Evolutionary conservation across 2,113 vertebrate genomes (phyloP).

Genomic region (Engystomops pustulosus): DNA sequence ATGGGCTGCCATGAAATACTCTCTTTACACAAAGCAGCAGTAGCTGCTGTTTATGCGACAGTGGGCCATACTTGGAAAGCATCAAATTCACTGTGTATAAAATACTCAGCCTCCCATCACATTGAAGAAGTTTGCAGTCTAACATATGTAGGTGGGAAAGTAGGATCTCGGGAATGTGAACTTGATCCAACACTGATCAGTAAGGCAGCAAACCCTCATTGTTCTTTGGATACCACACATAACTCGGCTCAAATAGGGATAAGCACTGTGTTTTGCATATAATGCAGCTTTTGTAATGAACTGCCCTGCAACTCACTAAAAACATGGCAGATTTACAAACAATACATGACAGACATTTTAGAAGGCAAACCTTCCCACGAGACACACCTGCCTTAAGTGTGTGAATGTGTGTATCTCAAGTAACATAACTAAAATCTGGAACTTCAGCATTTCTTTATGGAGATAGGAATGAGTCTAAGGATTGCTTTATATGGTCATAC

Average conservation of each 20-base stretch:
- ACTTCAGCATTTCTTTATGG: not conserved
- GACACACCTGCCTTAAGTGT: not conserved
- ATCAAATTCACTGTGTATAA: slow-evolving; percentile 60
- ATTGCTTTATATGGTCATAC: too few relatives aligned
- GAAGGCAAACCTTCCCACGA: slow-evolving; percentile 45
- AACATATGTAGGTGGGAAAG: slow-evolving; percentile 74
- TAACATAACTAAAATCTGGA: too few relatives aligned
- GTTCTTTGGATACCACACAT: slow-evolving; percentile 89
- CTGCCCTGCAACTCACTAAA: slow-evolving; percentile 55
- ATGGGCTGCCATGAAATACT: slow-evolving; percentile 63
- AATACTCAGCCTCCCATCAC: slow-evolving; percentile 62
- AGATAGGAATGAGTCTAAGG: not conserved
- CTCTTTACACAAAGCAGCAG: slow-evolving; percentile 64
- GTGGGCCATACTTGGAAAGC: slow-evolving; percentile 69
- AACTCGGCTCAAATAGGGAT: slow-evolving; percentile 76
- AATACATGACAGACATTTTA: slow-evolving; percentile 62
- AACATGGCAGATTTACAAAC: slow-evolving; percentile 62
- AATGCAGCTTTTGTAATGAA: slow-evolving; percentile 79
- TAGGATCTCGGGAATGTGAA: slow-evolving; percentile 81
- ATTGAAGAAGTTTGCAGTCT: slow-evolving; percentile 58
- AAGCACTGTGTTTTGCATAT: slow-evolving; percentile 74
- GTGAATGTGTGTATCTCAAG: not conserved
- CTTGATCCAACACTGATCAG: slow-evolving; percentile 78
- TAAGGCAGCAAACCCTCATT: slow-evolving; percentile 86
- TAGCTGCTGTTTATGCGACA: slow-evolving; percentile 63